Percentiles rank a stretch among this genome's conserved stretches.
Conservation (phyloP, 2,797 vertebrate species). For the Neosalanx taihuensis region DNA sequence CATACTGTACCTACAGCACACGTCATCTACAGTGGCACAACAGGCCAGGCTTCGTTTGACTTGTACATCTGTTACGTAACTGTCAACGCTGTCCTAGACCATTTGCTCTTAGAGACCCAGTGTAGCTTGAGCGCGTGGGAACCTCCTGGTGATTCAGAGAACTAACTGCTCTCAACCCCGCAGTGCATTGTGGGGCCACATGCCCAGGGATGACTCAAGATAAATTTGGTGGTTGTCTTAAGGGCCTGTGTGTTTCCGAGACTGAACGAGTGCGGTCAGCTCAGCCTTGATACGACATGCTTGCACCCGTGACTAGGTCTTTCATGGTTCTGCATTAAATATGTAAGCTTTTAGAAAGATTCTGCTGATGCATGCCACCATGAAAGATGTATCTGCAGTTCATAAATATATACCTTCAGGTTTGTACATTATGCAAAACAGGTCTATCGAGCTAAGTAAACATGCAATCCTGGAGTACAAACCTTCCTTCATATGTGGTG, state of each 20-base stretch:
- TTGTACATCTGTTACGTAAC: conserved; percentile 27
- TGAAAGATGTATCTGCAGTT: conserved; percentile 15
- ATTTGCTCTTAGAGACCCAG: conserved; percentile 18
- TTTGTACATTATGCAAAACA: conserved; percentile 18
- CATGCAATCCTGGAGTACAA: background rate
- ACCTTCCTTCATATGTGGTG: too few relatives aligned
- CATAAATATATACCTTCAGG: background rate
- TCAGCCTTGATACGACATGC: conserved; percentile 4
- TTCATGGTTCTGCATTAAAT: conserved; percentile 20
- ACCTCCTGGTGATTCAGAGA: conserved; percentile 41
- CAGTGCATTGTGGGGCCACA: conserved; percentile 30
- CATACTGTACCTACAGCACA: conserved; percentile 8
- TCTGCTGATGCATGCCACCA: background rate
- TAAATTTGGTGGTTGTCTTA: conserved; percentile 33
- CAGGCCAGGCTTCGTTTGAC: conserved; percentile 18
- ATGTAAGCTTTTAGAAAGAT: background rate
- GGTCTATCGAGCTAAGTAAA: background rate
- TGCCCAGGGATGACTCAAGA: conserved; percentile 50
- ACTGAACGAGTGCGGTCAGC: conserved; percentile 17
- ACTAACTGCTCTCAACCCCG: conserved; percentile 31
- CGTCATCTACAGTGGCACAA: background rate
- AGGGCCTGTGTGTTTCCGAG: conserved; percentile 16
- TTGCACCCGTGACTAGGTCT: conserved; percentile 6
- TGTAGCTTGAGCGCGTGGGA: background rate
- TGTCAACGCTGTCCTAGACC: conserved; percentile 29